Evolutionary conservation across 30 jellyfish, hydroid and myxozoan species (phyloP).

Genomic region (Aurelia sp.): DNA sequence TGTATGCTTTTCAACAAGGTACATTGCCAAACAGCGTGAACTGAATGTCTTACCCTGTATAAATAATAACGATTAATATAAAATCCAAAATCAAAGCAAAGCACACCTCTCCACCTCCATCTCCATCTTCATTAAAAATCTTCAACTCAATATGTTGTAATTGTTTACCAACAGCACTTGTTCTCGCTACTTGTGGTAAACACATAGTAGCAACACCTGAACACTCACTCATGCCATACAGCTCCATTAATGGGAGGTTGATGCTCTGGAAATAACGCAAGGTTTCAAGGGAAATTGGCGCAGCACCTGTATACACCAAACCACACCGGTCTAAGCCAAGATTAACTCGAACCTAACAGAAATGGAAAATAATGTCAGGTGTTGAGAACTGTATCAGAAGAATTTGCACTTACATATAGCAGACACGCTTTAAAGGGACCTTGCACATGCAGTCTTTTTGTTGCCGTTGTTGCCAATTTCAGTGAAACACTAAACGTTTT

Average conservation of each 20-base stretch:
- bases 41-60: too few species aligned
- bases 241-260: slow-evolving; percentile 84
- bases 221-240: slow-evolving; percentile 97
- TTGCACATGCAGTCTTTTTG: too few species aligned
- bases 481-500: too few species aligned
- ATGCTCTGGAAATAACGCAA: slow-evolving; percentile 88
- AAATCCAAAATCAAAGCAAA: not conserved
- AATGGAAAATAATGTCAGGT: too few species aligned
- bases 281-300: slow-evolving; percentile 91
- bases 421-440: too few species aligned
- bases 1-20: too few species aligned
- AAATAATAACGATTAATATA: too few species aligned
- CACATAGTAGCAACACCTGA: slow-evolving; percentile 80
- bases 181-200: slow-evolving; percentile 34
- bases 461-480: too few species aligned
- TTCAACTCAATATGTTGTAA: slow-evolving; percentile 54
- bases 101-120: slow-evolving; percentile 98
- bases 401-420: too few species aligned
- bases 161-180: slow-evolving; percentile 78
- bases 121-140: slow-evolving; percentile 85
- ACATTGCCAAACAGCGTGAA: too few species aligned
- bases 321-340: slow-evolving; percentile 90
- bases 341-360: slow-evolving; percentile 64
- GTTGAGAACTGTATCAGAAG: too few species aligned
- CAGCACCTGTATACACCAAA: slow-evolving; percentile 84